A percentile compares a stretch with the other conserved stretches of the same genome.
phyloP scores from a whole-genome alignment of 2,113 vertebrate species.

The Theropithecus gelada region DNA sequence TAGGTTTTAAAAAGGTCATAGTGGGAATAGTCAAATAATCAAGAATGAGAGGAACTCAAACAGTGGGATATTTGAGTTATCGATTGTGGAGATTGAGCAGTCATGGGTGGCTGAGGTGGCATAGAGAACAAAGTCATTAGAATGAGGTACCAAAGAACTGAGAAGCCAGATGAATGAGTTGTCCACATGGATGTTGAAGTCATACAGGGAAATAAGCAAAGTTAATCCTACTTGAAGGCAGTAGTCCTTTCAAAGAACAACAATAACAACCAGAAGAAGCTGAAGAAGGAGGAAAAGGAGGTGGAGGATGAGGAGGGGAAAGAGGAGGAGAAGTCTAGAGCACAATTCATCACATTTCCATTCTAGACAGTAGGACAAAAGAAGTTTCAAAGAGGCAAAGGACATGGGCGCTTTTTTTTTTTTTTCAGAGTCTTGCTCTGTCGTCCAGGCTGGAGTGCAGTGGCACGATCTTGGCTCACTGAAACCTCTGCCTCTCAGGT shows the following conservation, averaged over 20 bases:
- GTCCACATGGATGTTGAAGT: background rate
- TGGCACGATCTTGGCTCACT: no score
- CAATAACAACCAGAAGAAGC: background rate
- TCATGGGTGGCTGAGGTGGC: background rate
- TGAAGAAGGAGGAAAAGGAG: background rate
- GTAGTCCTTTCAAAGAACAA: background rate
- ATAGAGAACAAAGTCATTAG: background rate
- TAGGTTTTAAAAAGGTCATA: background rate
- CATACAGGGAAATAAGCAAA: background rate
- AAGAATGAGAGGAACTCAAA: constrained; percentile 9
- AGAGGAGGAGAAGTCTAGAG: background rate
- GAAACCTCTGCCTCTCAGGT: no score
- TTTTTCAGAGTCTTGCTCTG: no score
- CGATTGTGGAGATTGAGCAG: background rate
- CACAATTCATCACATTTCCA: background rate
- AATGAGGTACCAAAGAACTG: background rate
- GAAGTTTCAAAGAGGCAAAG: background rate
- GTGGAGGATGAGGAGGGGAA: background rate
- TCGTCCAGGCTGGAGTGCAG: no score
- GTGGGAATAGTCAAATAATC: background rate
- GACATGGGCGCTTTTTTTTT: background rate
- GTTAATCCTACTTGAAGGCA: background rate
- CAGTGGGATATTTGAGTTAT: background rate
- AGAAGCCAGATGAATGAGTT: background rate
- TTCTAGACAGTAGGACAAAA: background rate